These are phyloP conservation scores for Neolamprologus fasciatus DNA, from an alignment of 2,113 vertebrate species.

Conservation along the genomic window DNA sequence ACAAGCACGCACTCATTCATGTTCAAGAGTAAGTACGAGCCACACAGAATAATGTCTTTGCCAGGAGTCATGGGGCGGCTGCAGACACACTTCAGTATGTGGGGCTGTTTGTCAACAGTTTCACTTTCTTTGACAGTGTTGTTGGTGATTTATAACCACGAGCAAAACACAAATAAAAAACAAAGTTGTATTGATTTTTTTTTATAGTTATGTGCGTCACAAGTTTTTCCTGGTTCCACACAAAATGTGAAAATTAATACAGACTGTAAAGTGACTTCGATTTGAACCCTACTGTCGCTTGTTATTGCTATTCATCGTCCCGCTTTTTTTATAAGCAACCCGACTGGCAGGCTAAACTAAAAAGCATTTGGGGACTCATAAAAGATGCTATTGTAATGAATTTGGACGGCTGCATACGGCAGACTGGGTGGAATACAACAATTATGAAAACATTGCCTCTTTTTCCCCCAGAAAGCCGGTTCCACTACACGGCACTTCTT, in stretches of 20 bases:
- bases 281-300: conserved; percentile 47
- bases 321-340: conserved; percentile 24
- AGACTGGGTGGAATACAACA: conserved; percentile 36
- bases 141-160: conserved; percentile 40
- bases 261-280: conserved; percentile 47
- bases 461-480: conserved; percentile 20
- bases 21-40: conserved; percentile 17
- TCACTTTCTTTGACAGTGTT: conserved; percentile 43
- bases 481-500: conserved; percentile 33
- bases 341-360: conserved; percentile 34
- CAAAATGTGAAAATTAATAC: conserved; percentile 44
- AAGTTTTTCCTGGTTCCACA: conserved; percentile 32
- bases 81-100: conserved; percentile 40
- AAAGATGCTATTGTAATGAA: conserved; percentile 43
- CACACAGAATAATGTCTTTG: conserved; percentile 72
- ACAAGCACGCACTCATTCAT: conserved; percentile 22
- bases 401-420: conserved; percentile 35
- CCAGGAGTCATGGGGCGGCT: conserved; percentile 63
- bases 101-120: conserved; percentile 43
- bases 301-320: conserved; percentile 5
- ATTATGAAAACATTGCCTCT: conserved; percentile 33
- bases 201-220: conserved; percentile 31
- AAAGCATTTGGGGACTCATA: conserved; percentile 49
- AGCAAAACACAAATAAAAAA: conserved; percentile 51
- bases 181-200: conserved; percentile 41